Evolutionary conservation across 2,113 vertebrate genomes (phyloP).

Genomic region (Chloropsis cyanopogon): DNA sequence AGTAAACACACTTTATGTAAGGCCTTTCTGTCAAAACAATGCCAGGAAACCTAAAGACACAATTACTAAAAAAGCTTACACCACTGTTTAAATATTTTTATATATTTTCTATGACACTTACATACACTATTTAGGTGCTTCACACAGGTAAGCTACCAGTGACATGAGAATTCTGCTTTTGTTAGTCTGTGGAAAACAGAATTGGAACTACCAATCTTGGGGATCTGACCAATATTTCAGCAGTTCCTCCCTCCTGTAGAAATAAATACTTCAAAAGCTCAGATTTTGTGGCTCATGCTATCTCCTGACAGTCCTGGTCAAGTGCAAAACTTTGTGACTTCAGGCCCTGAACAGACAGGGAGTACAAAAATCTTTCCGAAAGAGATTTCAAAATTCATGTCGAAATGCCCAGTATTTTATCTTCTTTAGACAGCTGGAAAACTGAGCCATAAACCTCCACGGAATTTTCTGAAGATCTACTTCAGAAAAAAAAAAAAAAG

Average conservation of each 20-base stretch:
- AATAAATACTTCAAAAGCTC: background rate
- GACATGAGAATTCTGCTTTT: background rate
- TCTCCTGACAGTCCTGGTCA: background rate
- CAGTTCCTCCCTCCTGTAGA: background rate
- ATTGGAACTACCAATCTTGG: background rate
- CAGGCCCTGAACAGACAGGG: background rate
- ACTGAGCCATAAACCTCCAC: background rate
- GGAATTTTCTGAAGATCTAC: background rate
- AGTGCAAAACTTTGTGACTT: background rate
- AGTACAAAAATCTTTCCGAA: background rate
- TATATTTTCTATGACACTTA: background rate
- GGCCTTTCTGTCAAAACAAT: background rate
- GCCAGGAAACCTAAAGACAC: background rate
- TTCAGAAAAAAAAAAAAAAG: background rate
- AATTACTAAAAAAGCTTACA: background rate
- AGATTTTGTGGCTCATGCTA: background rate
- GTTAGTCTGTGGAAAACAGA: background rate
- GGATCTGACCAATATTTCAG: background rate
- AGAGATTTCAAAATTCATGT: background rate
- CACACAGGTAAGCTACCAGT: background rate
- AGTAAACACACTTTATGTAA: background rate
- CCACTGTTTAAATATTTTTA: background rate
- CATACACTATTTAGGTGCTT: background rate
- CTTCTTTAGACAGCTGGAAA: conserved; percentile 14
- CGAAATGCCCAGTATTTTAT: background rate